A percentile compares a stretch with the other conserved stretches of the same genome.
phyloP scores from a whole-genome alignment of 2,113 vertebrate species.

The Myodes glareolus region DNA sequence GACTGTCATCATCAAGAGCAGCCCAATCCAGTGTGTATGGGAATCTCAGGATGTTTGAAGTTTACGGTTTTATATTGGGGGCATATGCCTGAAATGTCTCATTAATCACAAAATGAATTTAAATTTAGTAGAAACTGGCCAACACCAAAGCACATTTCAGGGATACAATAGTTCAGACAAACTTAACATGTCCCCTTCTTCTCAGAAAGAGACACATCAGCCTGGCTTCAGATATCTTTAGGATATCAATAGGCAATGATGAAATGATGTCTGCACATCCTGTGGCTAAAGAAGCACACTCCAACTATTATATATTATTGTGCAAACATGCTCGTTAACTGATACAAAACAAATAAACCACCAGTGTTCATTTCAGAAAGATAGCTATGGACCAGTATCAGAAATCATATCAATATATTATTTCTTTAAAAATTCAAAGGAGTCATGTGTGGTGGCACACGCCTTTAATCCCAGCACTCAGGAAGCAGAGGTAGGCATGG shows the following conservation, averaged over 20 bases:
- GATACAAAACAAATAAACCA: slow-evolving; percentile 3
- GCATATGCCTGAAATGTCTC: not conserved
- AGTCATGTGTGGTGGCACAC: not conserved
- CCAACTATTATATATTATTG: not conserved
- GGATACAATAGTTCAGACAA: not conserved
- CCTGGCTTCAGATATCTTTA: not conserved
- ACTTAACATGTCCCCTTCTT: not conserved
- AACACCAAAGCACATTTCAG: slow-evolving; percentile 45
- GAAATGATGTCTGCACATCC: not conserved
- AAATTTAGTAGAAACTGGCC: not conserved
- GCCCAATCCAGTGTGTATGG: no score
- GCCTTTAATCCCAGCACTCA: not conserved
- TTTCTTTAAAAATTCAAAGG: slow-evolving; percentile 42
- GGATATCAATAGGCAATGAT: slow-evolving; percentile 5
- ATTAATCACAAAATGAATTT: not conserved
- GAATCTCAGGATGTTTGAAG: not conserved
- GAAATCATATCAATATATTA: not conserved
- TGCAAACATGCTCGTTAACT: slow-evolving; percentile 28
- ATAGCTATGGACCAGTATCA: not conserved
- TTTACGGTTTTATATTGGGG: not conserved
- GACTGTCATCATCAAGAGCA: not conserved
- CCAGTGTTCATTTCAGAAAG: slow-evolving; percentile 10
- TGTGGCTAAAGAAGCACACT: not conserved
- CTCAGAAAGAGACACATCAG: not conserved
- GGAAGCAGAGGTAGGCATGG: not conserved